phyloP scores from a whole-genome alignment of 2,888 invertebrate species.

The Machimus atricapillus region DNA sequence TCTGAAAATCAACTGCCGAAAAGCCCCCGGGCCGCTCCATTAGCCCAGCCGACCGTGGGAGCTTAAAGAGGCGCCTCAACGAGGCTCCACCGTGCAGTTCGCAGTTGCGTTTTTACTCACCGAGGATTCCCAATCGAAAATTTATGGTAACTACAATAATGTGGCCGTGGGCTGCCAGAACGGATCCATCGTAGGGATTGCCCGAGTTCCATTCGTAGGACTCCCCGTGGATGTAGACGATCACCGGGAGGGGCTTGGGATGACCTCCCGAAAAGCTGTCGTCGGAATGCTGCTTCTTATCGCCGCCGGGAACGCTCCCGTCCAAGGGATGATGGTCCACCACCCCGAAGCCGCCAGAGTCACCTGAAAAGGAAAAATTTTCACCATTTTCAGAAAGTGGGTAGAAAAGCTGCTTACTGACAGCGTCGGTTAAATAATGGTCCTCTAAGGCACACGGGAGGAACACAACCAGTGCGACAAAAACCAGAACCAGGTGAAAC shows the following conservation, averaged over 20 bases:
- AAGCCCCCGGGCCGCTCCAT: neutral
- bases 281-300: neutral
- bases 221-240: constrained; percentile 93
- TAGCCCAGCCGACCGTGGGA: neutral
- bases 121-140: constrained; percentile 87
- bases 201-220: constrained; percentile 97
- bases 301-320: neutral
- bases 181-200: constrained; percentile 96
- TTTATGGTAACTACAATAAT: constrained; percentile 91
- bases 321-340: neutral
- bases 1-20: neutral
- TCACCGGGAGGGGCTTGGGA: constrained; percentile 71
- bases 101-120: constrained; percentile 64
- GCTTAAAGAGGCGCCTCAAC: neutral
- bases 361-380: constrained; percentile 42
- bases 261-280: neutral
- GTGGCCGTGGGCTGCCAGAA: constrained; percentile 89
- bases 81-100: neutral
- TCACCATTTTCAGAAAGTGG: neutral
- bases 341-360: neutral
- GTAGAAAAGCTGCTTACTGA: constrained; percentile 19
- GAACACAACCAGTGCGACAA: neutral
- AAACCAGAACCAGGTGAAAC: neutral
- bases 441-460: neutral
- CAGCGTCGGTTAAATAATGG: constrained; percentile 7